Evolutionary conservation across 2,113 vertebrate genomes (phyloP), one percentile per base, ranked within the genome.

Genomic region (Copsychus sechellarum): DNA sequence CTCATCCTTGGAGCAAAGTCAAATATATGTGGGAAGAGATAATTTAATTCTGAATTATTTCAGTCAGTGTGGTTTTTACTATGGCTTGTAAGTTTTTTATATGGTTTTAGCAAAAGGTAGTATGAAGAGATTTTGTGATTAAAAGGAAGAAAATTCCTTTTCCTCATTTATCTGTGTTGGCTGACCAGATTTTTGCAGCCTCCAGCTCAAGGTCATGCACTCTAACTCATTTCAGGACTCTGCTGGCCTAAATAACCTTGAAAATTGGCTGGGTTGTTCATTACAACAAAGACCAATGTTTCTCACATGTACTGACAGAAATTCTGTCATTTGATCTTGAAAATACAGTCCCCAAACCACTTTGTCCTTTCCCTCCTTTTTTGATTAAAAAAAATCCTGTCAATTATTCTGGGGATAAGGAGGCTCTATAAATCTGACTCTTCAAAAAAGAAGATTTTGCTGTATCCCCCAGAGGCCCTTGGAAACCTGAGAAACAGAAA

Each of bases 1-100:
- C 74, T 84, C 92, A 65, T 82, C 70, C 56, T 89, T 84, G 80
- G n/a, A 88, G 73, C 74, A 80, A 91, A 93, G 65, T 83, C 86
- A 81, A 80, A 62, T 70, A 25, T 23, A 77, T n/a, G 43, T 81
- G 85, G 74, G 62, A 80, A 84, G 73, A 81, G 57, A 51, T 6
- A 83, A 79, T 50, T 92, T 67, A 84, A 89, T 86, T 76, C 81
- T 61, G 53, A 93, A 79, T 88, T 70, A 61, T 78, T 93, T 81
- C 57, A 76, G 54, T 54, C 48, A 57, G 9, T 53, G 26, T 31
- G 48, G 38, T 38, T 89, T 94, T 93, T 80, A 80, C 80, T 65
- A 53, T 43, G 34, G 56, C n/a, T 79, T 93, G 85, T 65, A 47
- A 40, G 34, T n/a, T 36, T 82, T 77, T 43, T 20, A 29, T 38